phyloP scores from a whole-genome alignment of 2,888 invertebrate species.

The Seladonia tumulorum region DNA sequence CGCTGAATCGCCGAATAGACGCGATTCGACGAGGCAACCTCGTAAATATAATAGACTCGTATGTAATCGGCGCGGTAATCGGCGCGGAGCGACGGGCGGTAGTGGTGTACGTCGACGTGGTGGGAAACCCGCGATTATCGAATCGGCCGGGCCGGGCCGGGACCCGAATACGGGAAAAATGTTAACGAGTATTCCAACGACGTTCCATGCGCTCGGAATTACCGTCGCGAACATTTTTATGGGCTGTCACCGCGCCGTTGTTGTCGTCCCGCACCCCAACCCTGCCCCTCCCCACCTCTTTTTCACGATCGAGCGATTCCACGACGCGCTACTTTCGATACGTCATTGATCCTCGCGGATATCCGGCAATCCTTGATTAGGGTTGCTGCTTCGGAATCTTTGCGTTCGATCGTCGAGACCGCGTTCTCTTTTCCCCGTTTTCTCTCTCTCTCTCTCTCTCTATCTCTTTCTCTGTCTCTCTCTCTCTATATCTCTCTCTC shows the following conservation, averaged over 20 bases:
- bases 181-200: conserved; percentile 24
- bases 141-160: neutral
- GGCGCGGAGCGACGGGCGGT: neutral
- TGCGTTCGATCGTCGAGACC: neutral
- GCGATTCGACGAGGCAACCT: neutral
- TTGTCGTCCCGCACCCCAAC: neutral
- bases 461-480: neutral
- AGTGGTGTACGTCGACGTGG: neutral
- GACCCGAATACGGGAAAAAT: neutral
- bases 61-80: neutral
- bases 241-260: neutral
- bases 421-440: neutral
- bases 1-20: neutral
- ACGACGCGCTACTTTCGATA: neutral
- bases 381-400: neutral
- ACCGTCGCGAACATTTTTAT: conserved; percentile 48
- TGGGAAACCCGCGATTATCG: neutral
- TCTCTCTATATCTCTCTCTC: no score
- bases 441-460: neutral
- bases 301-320: neutral
- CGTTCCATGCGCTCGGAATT: neutral
- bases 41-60: neutral
- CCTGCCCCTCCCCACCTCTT: neutral
- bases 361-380: neutral
- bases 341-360: neutral